Evolutionary conservation across 2,113 vertebrate genomes (phyloP), one percentile per base, ranked within the genome.

Genomic region (Falcunculus frontatus): DNA sequence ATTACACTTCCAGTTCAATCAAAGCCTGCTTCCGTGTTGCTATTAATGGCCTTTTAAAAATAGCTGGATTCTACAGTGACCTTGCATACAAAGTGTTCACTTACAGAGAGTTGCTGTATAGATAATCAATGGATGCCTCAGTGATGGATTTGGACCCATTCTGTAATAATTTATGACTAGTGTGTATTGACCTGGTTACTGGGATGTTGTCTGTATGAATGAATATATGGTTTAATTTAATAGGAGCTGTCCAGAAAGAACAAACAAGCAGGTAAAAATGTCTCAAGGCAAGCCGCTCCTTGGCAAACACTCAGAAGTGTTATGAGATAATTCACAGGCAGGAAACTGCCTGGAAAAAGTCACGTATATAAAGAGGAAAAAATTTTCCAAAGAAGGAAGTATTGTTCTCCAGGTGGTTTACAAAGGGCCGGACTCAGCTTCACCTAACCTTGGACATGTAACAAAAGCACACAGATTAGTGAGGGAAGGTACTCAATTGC

Each of bases 1-100:
- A 97, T 95, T 95, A 93, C 95, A 95, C 94, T 96, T 97, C 95
- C 96, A 95, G 84, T 93, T 96, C 96, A 96, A 96, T 97, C 92
- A 96, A 59, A n/a, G 91, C 94, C 86, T 95, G 89, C 74, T 96
- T 96, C 92, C 78, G 50, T 25, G 47, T 87, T 63, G 57, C 92
- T 92, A 78, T 94, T 94, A 96, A 84, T 11, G 2, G 62, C 22
- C 60, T 90, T 96, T 92, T 93, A 94, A 95, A 97, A 96, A 92
- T 70, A 52, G 90, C 88, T 93, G 91, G 90, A 89, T 92, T 90
- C 63, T 84, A 65, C 56, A 30, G 75, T 95, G 90, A 96, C 96
- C 96, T 96, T 86, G 96, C 88, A 96, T 95, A 65, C 79, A 92
- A 95, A 96, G 65, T 87, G 68, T 74, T 89, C 82, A 4, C 53